These are phyloP conservation scores for Melanostoma scalare DNA, from an alignment of 2,888 invertebrate species.

Conservation along the genomic window DNA sequence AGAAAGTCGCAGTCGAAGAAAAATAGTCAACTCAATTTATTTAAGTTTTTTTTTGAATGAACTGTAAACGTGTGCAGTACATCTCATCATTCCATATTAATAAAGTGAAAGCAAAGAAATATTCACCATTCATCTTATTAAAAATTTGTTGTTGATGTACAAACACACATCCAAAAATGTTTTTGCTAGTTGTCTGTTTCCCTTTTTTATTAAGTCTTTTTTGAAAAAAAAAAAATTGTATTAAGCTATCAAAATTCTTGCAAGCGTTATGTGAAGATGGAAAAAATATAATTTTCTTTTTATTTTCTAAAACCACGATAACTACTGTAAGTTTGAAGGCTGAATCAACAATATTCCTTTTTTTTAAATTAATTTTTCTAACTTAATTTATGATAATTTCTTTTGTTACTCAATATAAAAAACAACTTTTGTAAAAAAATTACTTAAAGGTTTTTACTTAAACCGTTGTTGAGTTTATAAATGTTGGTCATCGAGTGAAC, in stretches of 20 bases:
- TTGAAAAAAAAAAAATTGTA: constrained; percentile 55
- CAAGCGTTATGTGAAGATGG: constrained; percentile 50
- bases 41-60: constrained; percentile 36
- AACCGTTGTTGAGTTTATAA: neutral
- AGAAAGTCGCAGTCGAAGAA: constrained; percentile 16
- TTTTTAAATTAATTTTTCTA: constrained; percentile 42
- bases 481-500: too few species aligned
- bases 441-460: neutral
- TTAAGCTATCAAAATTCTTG: constrained; percentile 37
- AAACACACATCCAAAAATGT: constrained; percentile 30
- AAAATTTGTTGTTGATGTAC: constrained; percentile 45
- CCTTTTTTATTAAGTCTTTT: constrained; percentile 16
- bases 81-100: constrained; percentile 65
- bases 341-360: constrained; percentile 45
- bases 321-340: constrained; percentile 57
- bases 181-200: constrained; percentile 11
- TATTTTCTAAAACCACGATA: constrained; percentile 33
- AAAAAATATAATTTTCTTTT: constrained; percentile 22
- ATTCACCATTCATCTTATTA: constrained; percentile 21
- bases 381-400: constrained; percentile 65
- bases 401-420: constrained; percentile 67
- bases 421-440: constrained; percentile 51
- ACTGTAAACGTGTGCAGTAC: constrained; percentile 53
- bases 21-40: constrained; percentile 29
- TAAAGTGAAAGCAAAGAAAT: constrained; percentile 22